These are phyloP conservation scores for Herminia tarsipennalis DNA, from an alignment of 2,888 invertebrate species.

Conservation along the genomic window DNA sequence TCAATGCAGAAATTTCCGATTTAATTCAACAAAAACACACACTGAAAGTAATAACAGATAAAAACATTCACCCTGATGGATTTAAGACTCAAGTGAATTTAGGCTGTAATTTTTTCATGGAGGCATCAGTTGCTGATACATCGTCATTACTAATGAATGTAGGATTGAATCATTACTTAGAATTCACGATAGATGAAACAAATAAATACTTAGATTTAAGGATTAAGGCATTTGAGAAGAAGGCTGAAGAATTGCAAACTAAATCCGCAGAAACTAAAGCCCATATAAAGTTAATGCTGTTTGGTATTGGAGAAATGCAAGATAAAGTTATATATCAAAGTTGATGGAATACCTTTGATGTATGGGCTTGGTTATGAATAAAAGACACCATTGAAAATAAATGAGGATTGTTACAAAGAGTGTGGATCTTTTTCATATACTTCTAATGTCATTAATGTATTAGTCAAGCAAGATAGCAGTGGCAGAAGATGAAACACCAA, in stretches of 20 bases:
- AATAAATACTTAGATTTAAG: slow-evolving; percentile 89
- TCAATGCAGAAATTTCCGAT: slow-evolving; percentile 90
- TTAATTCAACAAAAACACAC: slow-evolving; percentile 90
- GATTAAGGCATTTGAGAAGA: slow-evolving; percentile 87
- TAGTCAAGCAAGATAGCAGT: neutral
- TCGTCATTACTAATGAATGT: slow-evolving; percentile 89
- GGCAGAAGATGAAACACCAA: no score
- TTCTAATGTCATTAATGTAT: no score
- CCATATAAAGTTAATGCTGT: slow-evolving; percentile 91
- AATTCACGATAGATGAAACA: slow-evolving; percentile 90
- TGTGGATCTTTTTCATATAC: no score
- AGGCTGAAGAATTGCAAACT: slow-evolving; percentile 86
- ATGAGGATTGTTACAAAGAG: no score
- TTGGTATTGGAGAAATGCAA: slow-evolving; percentile 88
- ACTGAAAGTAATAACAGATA: slow-evolving; percentile 87
- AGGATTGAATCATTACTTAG: slow-evolving; percentile 91
- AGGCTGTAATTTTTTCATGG: slow-evolving; percentile 94
- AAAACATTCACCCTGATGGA: slow-evolving; percentile 76
- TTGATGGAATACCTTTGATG: no score
- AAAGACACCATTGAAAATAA: no score
- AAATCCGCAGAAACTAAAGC: slow-evolving; percentile 90
- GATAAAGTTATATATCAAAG: slow-evolving; percentile 31
- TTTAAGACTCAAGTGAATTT: slow-evolving; percentile 88
- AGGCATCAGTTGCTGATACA: slow-evolving; percentile 89
- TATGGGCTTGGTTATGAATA: no score